These are phyloP conservation scores for Meloidogyne floridensis DNA, from an alignment of 1,140 invertebrate genomes.

Conservation along the genomic window DNA sequence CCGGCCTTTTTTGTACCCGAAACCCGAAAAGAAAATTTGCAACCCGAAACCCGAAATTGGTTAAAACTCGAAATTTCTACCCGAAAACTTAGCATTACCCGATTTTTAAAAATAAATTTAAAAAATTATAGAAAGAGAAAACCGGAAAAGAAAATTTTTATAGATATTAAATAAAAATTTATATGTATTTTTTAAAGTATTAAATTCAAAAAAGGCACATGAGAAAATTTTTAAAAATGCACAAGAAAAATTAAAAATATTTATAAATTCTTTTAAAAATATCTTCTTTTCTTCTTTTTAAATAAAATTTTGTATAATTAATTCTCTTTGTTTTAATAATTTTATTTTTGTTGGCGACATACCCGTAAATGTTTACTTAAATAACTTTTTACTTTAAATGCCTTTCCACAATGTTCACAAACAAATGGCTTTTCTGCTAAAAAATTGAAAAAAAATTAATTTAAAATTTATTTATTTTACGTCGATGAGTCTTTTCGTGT, in stretches of 20 bases:
- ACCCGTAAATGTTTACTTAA: slow-evolving; percentile 12
- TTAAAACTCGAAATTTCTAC: too few relatives aligned
- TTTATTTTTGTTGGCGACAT: slow-evolving; percentile 12
- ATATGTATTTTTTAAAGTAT: not conserved
- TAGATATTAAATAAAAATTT: too few relatives aligned
- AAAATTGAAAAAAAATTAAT: not conserved
- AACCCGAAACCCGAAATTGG: too few relatives aligned
- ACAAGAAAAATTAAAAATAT: slow-evolving; percentile 8
- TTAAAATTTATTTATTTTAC: slow-evolving; percentile 2
- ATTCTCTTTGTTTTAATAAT: not conserved
- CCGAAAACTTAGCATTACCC: too few relatives aligned
- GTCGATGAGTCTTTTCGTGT: slow-evolving; percentile 21
- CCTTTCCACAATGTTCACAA: slow-evolving; percentile 12
- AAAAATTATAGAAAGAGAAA: too few relatives aligned
- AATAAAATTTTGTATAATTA: not conserved
- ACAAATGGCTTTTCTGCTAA: slow-evolving; percentile 25
- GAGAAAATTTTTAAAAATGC: not conserved
- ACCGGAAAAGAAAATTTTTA: too few relatives aligned
- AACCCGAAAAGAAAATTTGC: too few relatives aligned
- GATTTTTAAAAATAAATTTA: too few relatives aligned
- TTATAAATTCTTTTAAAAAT: not conserved
- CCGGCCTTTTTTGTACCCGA: too few relatives aligned
- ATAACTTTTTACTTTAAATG: slow-evolving; percentile 28
- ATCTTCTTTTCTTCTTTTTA: not conserved
- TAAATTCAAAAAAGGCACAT: not conserved